Evolutionary conservation across 2,888 invertebrate genomes (phyloP).

Genomic region (Coleophora flavipennella): DNA sequence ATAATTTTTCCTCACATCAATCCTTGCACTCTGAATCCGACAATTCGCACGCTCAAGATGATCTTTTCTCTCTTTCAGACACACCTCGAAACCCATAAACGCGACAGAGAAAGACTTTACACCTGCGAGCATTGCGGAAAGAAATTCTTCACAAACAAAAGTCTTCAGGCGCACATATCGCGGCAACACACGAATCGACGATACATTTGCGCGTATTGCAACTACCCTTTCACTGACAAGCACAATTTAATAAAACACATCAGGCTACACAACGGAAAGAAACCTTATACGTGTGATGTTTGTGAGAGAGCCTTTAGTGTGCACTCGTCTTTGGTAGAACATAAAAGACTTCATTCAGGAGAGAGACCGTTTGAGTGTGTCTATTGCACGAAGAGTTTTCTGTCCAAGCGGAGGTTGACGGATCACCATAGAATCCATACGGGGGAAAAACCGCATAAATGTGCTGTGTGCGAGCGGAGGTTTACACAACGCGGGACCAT

Average conservation of each 20-base stretch:
- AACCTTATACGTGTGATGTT: conserved; percentile 48
- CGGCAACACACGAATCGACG: conserved; percentile 42
- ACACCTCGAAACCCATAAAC: conserved; percentile 55
- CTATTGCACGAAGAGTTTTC: conserved; percentile 48
- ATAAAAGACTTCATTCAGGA: conserved; percentile 58
- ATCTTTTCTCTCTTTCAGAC: conserved; percentile 26
- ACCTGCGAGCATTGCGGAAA: conserved; percentile 60
- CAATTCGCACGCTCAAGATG: neutral
- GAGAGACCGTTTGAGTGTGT: conserved; percentile 48
- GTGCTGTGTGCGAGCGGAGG: conserved; percentile 46
- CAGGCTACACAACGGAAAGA: conserved; percentile 51
- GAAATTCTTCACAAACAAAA: conserved; percentile 50
- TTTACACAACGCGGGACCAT: conserved; percentile 58
- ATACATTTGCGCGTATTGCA: conserved; percentile 55
- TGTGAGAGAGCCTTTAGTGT: conserved; percentile 49
- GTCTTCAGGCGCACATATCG: conserved; percentile 38
- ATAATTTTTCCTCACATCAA: neutral
- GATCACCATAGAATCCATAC: conserved; percentile 59
- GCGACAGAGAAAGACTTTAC: conserved; percentile 42
- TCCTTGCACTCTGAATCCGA: neutral
- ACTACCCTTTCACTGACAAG: conserved; percentile 52
- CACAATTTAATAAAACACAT: conserved; percentile 53
- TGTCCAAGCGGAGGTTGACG: conserved; percentile 44
- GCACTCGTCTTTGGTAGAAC: conserved; percentile 41
- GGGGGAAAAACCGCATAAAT: conserved; percentile 56